Conservation (phyloP, 2,113 vertebrate species). For the Etia nguti region DNA sequence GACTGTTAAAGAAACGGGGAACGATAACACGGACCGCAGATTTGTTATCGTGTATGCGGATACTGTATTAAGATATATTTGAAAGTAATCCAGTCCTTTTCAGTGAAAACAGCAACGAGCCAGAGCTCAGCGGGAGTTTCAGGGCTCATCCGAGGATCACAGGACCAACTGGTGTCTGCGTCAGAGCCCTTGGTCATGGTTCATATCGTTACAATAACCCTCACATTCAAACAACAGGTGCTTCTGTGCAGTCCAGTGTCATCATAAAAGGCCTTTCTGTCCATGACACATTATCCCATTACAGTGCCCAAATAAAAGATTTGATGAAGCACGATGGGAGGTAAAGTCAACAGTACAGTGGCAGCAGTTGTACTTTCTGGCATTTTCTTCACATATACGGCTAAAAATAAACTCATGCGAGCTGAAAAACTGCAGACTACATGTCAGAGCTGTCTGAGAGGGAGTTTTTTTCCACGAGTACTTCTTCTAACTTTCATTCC, state of each 20-base stretch:
- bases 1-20: not conserved
- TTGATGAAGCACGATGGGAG: constrained; percentile 26
- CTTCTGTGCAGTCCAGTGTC: not conserved
- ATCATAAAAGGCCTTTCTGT: not conserved
- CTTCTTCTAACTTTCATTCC: not conserved
- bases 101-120: not conserved
- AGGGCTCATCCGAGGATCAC: constrained; percentile 7
- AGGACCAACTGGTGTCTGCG: constrained; percentile 18
- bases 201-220: constrained; percentile 34
- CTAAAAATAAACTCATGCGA: constrained; percentile 43
- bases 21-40: not conserved
- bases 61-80: not conserved
- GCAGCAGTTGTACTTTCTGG: not conserved
- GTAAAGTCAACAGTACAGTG: constrained; percentile 12
- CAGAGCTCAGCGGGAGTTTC: constrained; percentile 19
- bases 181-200: constrained; percentile 31
- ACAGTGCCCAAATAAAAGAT: constrained; percentile 17
- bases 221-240: constrained; percentile 49
- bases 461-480: not conserved
- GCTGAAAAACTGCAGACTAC: constrained; percentile 25
- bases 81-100: not conserved
- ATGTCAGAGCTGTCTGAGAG: constrained; percentile 18
- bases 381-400: not conserved
- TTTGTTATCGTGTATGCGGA: not conserved
- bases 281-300: not conserved